phyloP scores from a whole-genome alignment of 2,113 vertebrate species.

The Capreolus pygargus region DNA sequence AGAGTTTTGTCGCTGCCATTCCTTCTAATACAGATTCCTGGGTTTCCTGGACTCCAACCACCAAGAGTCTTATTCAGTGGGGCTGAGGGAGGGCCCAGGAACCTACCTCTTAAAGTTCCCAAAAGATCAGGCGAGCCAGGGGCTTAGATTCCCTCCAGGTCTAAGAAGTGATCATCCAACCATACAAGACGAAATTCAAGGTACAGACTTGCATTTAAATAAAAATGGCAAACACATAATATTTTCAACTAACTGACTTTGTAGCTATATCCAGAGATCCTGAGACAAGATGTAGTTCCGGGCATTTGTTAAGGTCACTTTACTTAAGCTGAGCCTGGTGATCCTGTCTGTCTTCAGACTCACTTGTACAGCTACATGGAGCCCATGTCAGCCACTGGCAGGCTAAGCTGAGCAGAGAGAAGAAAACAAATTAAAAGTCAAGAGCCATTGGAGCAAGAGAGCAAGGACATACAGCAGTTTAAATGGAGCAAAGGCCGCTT shows the following conservation, averaged over 20 bases:
- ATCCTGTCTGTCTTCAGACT: slow-evolving; percentile 2
- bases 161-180: neutral
- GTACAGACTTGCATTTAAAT: neutral
- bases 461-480: neutral
- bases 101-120: neutral
- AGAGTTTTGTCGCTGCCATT: neutral
- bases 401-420: neutral
- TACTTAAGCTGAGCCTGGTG: neutral
- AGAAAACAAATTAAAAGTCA: slow-evolving; percentile 41
- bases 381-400: neutral
- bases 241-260: neutral
- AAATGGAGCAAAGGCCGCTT: neutral
- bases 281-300: neutral
- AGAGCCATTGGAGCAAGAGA: neutral
- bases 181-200: neutral
- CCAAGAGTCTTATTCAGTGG: neutral
- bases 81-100: neutral
- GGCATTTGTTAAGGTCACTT: neutral
- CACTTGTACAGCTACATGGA: neutral
- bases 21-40: neutral
- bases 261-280: neutral
- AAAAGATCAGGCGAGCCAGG: neutral
- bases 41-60: neutral
- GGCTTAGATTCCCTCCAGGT: neutral
- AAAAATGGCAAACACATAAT: neutral